Percentiles rank a stretch among this genome's conserved stretches.
These are phyloP conservation scores for Euthynnus affinis DNA, from an alignment of 2,797 vertebrate species.

Conservation along the genomic window DNA sequence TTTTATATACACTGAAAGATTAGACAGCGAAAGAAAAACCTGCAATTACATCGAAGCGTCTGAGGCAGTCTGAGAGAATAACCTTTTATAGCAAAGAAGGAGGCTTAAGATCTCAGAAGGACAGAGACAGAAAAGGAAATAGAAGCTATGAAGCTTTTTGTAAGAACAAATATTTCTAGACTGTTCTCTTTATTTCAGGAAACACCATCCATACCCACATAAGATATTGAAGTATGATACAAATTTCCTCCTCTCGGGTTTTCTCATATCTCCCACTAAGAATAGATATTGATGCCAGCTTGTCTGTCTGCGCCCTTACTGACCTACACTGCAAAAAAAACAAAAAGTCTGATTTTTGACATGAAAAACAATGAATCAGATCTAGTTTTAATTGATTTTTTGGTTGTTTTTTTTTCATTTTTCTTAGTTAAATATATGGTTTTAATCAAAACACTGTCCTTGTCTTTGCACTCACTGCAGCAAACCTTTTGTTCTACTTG, in stretches of 20 bases:
- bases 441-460: not conserved
- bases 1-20: too few relatives aligned
- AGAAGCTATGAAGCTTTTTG: conserved; percentile 22
- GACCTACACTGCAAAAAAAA: conserved; percentile 44
- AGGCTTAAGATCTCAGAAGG: not conserved
- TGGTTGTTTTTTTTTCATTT: too few relatives aligned
- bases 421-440: too few relatives aligned
- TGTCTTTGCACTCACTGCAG: too few relatives aligned
- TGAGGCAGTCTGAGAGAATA: not conserved
- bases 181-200: conserved; percentile 32
- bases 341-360: not conserved
- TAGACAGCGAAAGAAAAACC: not conserved
- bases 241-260: conserved; percentile 16
- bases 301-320: conserved; percentile 28
- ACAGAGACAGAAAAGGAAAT: conserved; percentile 25
- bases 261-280: conserved; percentile 40
- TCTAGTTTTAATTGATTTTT: not conserved
- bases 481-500: too few relatives aligned
- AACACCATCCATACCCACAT: conserved; percentile 14
- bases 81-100: not conserved
- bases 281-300: conserved; percentile 40
- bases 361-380: not conserved
- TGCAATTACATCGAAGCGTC: not conserved
- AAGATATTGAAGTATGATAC: conserved; percentile 33
- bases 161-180: conserved; percentile 15